A percentile compares a stretch with the other conserved stretches of the same genome.
phyloP scores from a whole-genome alignment of 2,888 invertebrate species.

The Bellardia pandia region DNA sequence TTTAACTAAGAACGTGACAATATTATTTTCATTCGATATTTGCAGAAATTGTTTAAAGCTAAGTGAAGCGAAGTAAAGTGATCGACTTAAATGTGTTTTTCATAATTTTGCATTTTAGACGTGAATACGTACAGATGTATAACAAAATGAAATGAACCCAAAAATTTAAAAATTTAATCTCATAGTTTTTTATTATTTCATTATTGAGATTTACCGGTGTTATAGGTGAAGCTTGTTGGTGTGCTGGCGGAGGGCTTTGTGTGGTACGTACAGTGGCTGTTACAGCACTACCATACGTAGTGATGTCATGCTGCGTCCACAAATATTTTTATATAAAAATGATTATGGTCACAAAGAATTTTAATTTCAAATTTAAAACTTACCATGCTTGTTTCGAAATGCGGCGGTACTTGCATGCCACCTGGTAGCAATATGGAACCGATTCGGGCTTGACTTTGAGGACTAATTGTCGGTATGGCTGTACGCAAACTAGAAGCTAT shows the following conservation, averaged over 20 bases:
- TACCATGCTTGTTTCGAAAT: conserved; percentile 89
- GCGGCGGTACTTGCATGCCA: conserved; percentile 86
- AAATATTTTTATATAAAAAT: conserved; percentile 54
- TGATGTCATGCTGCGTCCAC: conserved; percentile 87
- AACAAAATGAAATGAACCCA: too few species aligned
- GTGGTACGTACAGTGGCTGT: conserved; percentile 83
- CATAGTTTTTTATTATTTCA: not conserved
- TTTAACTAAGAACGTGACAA: too few species aligned
- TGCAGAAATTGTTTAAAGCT: too few species aligned
- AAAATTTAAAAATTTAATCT: too few species aligned
- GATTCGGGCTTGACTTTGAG: conserved; percentile 86
- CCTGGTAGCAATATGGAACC: conserved; percentile 85
- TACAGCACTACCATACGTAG: conserved; percentile 81
- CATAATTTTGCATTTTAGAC: too few species aligned
- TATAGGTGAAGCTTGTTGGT: conserved; percentile 91
- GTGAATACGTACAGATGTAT: too few species aligned
- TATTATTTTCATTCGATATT: too few species aligned
- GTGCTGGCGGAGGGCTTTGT: conserved; percentile 93
- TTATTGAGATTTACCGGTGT: conserved; percentile 86
- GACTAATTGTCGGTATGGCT: conserved; percentile 87
- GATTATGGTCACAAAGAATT: not conserved
- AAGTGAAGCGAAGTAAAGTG: too few species aligned
- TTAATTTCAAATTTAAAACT: conserved; percentile 81
- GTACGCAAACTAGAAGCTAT: conserved; percentile 84
- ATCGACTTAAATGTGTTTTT: too few species aligned